Percentiles rank a stretch among this genome's conserved stretches.
phyloP scores from a whole-genome alignment of 92 coral and sea anemone species.

The Porites lobata region DNA sequence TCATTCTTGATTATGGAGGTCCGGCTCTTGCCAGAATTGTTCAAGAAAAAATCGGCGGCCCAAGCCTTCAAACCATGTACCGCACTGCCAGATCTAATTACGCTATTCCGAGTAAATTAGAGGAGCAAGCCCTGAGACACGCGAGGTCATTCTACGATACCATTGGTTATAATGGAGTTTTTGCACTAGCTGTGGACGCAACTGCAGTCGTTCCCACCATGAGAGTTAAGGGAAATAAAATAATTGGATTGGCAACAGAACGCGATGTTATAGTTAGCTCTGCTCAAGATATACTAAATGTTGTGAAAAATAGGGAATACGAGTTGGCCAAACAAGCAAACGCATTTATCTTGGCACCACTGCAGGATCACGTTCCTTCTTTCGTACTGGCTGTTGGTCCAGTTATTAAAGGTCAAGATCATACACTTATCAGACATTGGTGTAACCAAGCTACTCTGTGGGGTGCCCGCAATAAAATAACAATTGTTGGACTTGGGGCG shows the following conservation, averaged over 20 bases:
- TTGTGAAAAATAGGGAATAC: neutral
- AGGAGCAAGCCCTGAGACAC: neutral
- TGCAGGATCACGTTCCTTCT: neutral
- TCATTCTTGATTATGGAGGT: neutral
- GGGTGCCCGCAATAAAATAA: neutral
- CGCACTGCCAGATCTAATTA: neutral
- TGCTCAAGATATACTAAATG: neutral
- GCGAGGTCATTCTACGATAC: neutral
- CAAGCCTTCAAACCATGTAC: neutral
- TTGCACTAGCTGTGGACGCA: neutral
- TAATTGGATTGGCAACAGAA: neutral
- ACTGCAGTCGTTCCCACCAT: neutral
- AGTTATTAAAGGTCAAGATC: neutral
- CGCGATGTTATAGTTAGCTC: neutral
- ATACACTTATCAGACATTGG: neutral
- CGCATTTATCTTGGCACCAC: neutral
- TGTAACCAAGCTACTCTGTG: neutral
- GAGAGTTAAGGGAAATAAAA: neutral
- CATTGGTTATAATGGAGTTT: neutral
- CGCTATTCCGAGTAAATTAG: neutral
- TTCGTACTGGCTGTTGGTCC: neutral
- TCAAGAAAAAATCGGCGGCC: neutral
- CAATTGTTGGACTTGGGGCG: conserved; percentile 23
- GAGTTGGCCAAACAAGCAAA: neutral
- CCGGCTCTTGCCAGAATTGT: neutral